phyloP scores from a whole-genome alignment of 1,140 invertebrate species.

The Berghia stephanieae region DNA sequence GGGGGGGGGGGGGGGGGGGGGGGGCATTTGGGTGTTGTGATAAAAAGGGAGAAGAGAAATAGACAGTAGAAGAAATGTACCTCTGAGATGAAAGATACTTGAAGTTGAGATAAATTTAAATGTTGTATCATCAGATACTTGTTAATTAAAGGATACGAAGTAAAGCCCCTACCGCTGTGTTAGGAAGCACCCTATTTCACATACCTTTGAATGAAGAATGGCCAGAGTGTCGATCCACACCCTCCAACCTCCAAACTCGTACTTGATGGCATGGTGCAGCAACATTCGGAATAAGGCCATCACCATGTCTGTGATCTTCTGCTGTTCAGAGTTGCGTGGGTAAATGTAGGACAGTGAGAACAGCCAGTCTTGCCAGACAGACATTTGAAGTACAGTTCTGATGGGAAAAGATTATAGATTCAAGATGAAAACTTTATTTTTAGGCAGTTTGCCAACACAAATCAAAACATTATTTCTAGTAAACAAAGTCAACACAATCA shows the following conservation, averaged over 20 bases:
- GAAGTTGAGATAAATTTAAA: no score
- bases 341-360: slow-evolving; percentile 99
- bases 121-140: neutral
- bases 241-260: slow-evolving; percentile 99
- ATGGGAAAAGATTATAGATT: neutral
- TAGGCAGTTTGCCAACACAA: no score
- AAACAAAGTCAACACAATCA: no score
- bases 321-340: slow-evolving; percentile 92
- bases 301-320: slow-evolving; percentile 97
- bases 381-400: slow-evolving; percentile 97
- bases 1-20: no score
- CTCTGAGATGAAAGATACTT: no score
- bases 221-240: slow-evolving; percentile 99
- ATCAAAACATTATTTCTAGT: no score
- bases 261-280: slow-evolving; percentile 98
- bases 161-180: no score
- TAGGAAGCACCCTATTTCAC: neutral
- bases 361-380: slow-evolving; percentile 99
- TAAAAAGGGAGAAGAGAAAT: no score
- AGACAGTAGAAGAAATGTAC: no score
- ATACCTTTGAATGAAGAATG: slow-evolving; percentile 98
- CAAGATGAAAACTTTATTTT: no score
- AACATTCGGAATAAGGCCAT: slow-evolving; percentile 97
- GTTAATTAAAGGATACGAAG: neutral
- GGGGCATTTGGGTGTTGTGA: no score